These are phyloP conservation scores for Athene cunicularia DNA, from an alignment of 2,113 vertebrate genomes.

Conservation along the genomic window DNA sequence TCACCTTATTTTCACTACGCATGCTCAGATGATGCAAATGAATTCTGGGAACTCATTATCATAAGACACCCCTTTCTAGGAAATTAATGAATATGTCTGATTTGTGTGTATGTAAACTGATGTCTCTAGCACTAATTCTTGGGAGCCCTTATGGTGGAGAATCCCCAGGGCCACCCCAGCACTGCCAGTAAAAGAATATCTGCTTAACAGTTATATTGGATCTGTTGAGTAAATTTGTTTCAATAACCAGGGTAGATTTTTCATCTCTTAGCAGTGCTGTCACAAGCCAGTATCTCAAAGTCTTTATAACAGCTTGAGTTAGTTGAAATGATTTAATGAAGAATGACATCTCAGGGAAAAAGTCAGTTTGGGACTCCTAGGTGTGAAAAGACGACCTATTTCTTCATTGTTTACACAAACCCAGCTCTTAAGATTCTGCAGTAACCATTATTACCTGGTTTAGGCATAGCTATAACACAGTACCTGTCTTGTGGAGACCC, in stretches of 20 bases:
- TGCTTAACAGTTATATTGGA: too few species aligned
- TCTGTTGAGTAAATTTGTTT: too few species aligned
- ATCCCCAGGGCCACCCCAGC: too few species aligned
- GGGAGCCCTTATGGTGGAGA: too few species aligned
- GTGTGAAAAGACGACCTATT: neutral
- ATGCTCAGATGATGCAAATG: too few species aligned
- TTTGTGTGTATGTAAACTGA: too few species aligned
- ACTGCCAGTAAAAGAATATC: too few species aligned
- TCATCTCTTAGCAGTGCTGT: neutral
- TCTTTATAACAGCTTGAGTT: neutral
- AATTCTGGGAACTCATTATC: too few species aligned
- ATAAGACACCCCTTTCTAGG: too few species aligned
- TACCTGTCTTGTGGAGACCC: rapidly evolving
- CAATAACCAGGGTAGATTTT: neutral
- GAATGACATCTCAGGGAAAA: neutral
- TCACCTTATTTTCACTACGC: too few species aligned
- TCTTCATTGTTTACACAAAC: neutral
- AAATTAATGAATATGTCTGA: too few species aligned
- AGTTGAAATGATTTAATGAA: neutral
- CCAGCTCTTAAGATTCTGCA: neutral
- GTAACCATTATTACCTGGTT: neutral
- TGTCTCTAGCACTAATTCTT: too few species aligned
- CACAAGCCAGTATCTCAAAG: neutral
- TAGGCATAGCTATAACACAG: neutral
- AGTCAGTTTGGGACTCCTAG: neutral